phyloP scores from a whole-genome alignment of 1,140 invertebrate genomes.

The Holcopasites calliopsidis region DNA sequence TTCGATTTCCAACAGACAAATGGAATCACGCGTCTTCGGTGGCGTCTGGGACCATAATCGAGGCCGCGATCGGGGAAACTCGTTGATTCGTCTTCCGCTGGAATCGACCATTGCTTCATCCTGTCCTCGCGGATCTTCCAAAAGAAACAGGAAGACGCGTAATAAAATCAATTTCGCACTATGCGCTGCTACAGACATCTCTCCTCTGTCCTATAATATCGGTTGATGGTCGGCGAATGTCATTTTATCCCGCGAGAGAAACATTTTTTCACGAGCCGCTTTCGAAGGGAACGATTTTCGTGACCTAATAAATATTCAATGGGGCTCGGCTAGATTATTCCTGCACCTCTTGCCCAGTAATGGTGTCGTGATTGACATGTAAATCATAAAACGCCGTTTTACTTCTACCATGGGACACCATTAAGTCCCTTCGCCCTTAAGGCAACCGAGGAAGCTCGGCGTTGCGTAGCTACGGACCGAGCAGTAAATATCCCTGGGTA shows the following conservation, averaged over 20 bases:
- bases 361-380: slow-evolving; percentile 54
- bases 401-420: slow-evolving; percentile 36
- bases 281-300: too few species aligned
- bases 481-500: slow-evolving; percentile 49
- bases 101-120: slow-evolving; percentile 18
- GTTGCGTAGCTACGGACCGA: neutral
- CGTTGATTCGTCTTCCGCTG: slow-evolving; percentile 8
- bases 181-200: too few species aligned
- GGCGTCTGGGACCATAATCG: slow-evolving; percentile 45
- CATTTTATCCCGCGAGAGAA: neutral
- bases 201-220: too few species aligned
- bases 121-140: slow-evolving; percentile 42
- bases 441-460: neutral
- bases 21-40: slow-evolving; percentile 60
- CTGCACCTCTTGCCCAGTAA: slow-evolving; percentile 36
- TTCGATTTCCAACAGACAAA: slow-evolving; percentile 65
- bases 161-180: slow-evolving; percentile 63
- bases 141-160: slow-evolving; percentile 54
- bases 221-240: too few species aligned
- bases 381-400: slow-evolving; percentile 57
- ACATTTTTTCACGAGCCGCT: neutral
- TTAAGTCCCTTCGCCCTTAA: slow-evolving; percentile 36
- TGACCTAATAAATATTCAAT: slow-evolving; percentile 54
- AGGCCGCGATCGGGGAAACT: slow-evolving; percentile 26
- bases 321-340: slow-evolving; percentile 22